Base-by-base conservation (phyloP, 2,113 vertebrate species). In the Tympanuchus pallidicinctus region DNA sequence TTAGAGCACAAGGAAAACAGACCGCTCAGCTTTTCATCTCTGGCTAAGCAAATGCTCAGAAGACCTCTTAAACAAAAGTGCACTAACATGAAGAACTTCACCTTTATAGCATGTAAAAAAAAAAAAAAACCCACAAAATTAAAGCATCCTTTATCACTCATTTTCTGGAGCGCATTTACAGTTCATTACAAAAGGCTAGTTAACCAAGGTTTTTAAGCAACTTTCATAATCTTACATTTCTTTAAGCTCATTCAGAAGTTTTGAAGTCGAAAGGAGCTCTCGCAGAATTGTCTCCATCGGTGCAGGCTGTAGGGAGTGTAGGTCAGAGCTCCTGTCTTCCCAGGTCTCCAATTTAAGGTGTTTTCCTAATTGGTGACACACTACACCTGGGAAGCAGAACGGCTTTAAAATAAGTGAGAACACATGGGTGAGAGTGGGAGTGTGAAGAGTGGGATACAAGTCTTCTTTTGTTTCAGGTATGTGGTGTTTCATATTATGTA, bases 161-260 rank as follows among this genome's bases (percentile, higher is more conserved):
- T 98, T 98, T 40, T 98, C 98, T 2, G 98, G 98, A 42, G 97
- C 97, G 73, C 98, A 98, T 70, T 96, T 97, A 78, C 98, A 98
- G 42, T 98, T 98, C 54, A 98, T 97, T 74, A 63, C 96, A 69
- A 98, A 98, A 11, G 98, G 98, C 98, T 98, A 99, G 19, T 97
- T 96, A 18, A 61, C 80, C 83, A 98, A 99, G 20, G 97, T 98
- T 82, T 95, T 96, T 24, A 98, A 40, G 0, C 98, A 97, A 7
- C 93, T 94, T 13, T 98, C 95, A n/a, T 97, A 97, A 3, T 95
- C 96, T 86, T 99, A 98, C 98, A 98, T 98, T 18, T 96, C 93
- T 34, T 92, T 95, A 40, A 95, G 98, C 16, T 94, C 90, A 54
- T 34, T 81, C 3, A 98, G 17, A 30, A 80, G 73, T 34, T 86